Conservation (phyloP, 2,113 vertebrate species). For the Phrynosoma blainvillii region DNA sequence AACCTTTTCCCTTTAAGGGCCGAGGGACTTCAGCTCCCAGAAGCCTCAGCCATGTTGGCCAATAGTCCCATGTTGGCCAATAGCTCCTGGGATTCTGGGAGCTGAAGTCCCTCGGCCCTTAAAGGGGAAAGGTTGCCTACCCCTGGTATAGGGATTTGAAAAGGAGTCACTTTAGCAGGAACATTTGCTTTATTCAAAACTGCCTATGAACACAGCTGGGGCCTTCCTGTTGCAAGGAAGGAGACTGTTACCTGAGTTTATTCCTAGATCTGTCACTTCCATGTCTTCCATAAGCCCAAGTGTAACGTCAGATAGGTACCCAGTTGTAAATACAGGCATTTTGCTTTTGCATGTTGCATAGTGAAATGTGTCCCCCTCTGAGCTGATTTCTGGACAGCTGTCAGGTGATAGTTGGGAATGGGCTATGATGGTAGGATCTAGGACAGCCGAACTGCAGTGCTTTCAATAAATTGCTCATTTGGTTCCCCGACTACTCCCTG, state of each 20-base stretch:
- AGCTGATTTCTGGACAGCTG: conserved; percentile 34
- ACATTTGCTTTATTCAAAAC: not conserved
- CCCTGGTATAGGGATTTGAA: not conserved
- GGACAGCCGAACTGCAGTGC: not conserved
- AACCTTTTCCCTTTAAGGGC: too few relatives aligned
- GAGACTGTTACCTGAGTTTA: not conserved
- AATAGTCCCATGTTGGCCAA: too few relatives aligned
- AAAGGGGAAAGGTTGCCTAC: too few relatives aligned
- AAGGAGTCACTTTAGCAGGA: not conserved
- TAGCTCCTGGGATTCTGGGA: too few relatives aligned
- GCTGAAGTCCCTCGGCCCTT: too few relatives aligned
- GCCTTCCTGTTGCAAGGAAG: not conserved
- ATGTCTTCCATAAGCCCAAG: not conserved
- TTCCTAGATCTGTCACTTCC: not conserved
- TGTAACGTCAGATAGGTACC: not conserved
- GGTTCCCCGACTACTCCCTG: not conserved
- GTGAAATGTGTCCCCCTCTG: not conserved
- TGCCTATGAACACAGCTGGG: not conserved
- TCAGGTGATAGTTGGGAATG: not conserved
- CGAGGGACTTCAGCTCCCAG: too few relatives aligned
- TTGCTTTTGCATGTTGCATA: not conserved
- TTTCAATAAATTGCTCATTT: conserved; percentile 1
- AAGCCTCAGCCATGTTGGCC: too few relatives aligned
- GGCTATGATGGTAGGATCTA: not conserved
- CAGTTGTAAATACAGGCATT: not conserved